Evolutionary conservation across 30 jellyfish, hydroid and myxozoan genomes (phyloP), one percentile per base, ranked within the genome.

Genomic region (Chrysaora quinquecirrha): DNA sequence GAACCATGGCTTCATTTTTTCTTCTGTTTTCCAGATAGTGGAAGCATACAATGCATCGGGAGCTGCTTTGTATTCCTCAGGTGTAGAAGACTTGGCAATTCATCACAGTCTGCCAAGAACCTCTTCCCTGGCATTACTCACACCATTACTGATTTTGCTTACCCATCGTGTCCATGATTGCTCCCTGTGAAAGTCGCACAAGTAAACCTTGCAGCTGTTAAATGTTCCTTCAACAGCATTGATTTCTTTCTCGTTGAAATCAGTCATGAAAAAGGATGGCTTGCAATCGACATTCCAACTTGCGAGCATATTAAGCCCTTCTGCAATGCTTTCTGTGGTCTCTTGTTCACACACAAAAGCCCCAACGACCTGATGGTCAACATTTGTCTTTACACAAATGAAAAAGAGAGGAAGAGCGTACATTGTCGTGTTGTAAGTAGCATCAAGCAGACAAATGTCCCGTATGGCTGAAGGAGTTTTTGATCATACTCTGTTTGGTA

Each of bases 161-260:
- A 76, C 77, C 88, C 88, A 76, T 0, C 78, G 79, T 25, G 88
- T 76, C 88, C 88, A 76, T 32, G 78, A 50, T 60, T 76, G 77
- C 64, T 76, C 88, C 69, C 68, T 48, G 43, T 76, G 88, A 66
- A 76, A 76, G 88, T 76, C 88, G 73, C 88, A 76, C 48, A 76
- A 38, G 67, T 76, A 76, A 20, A 76, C 88, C 0, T 29, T 46
- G 68, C 77, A 30, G 43, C 60, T 33, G 23, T 28, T 25, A 52
- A 52, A 11, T 34, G 38, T 58, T 4, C 9, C 76, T 34, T 80
- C 84, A 19, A 50, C 31, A 25, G 83, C 84, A 35, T 67, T 48
- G 35, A 80, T 67, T 67, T 80, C 84, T 64, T 78, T 78, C 30
- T 78, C 81, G 28, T 78, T 82, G 33, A 20, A 78, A 29, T 78